Evolutionary conservation across 1,140 invertebrate genomes (phyloP), one percentile per base, ranked within the genome.

Genomic region (Leptinotarsa lineolata): DNA sequence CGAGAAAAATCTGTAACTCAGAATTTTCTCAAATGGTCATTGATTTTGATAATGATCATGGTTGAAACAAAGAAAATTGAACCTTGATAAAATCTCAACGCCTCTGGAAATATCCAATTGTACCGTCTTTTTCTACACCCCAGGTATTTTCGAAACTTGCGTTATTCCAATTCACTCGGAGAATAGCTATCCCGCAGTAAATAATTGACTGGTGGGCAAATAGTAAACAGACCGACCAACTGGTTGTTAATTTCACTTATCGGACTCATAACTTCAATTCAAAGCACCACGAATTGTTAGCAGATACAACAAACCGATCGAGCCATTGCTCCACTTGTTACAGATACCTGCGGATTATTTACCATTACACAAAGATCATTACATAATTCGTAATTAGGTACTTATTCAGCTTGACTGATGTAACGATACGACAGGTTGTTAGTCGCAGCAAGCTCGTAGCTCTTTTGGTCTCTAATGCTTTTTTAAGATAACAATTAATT

Each of bases 401-500:
- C 72, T 76, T 76, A 76, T 76, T 76, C 72, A 76, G 67, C 58
- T 66, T 70, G 71, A 73, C 54, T 76, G 74, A 76, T 76, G 74
- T 70, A 76, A 76, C 68, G 68, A 58, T 69, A 76, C 72, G 58
- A 61, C 68, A 61, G 13, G 48, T 48, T 70, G 68, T 70, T 59
- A 70, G 44, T 39, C 21, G 39, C 45, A 68, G 39, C 66, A 68
- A 46, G 39, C 66, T 46, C 66, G n/a, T 45, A 68, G 66, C 16
- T 46, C 66, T 65, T 65, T 65, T 65, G 39, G 63, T 65, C 66
- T 21, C 39, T 63, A 30, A 68, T 21, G 21, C 21, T 46, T 68
- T 68, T 68, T 68, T 68, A n/a, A 46, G 21, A 48, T 68, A 68
- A 68, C 66, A 68, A 68, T 68, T 68, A 68, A 68, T 68, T 68